These are phyloP conservation scores for Neodiprion fabricii DNA, from an alignment of 1,140 invertebrate species.

Conservation along the genomic window DNA sequence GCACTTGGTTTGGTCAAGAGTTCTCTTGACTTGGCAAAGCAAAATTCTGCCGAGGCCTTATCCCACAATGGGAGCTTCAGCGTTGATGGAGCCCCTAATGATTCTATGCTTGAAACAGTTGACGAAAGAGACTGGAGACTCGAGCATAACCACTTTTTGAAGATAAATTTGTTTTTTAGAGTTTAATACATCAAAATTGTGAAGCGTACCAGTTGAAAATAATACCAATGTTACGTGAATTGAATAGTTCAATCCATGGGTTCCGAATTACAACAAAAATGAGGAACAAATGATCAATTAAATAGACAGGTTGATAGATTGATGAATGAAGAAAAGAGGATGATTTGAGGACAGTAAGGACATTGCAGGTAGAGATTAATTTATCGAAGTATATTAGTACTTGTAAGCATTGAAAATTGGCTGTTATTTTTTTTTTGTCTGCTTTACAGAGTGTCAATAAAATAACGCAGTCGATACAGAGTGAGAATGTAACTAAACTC, in stretches of 20 bases:
- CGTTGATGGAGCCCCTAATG: slow-evolving; percentile 59
- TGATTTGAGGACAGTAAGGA: neutral
- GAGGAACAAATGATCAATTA: neutral
- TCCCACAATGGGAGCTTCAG: slow-evolving; percentile 73
- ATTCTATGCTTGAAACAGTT: slow-evolving; percentile 61
- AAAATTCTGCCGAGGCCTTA: slow-evolving; percentile 75
- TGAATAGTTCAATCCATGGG: neutral
- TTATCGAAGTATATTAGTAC: slow-evolving; percentile 1
- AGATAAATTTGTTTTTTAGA: neutral
- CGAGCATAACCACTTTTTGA: slow-evolving; percentile 61
- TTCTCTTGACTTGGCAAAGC: slow-evolving; percentile 75
- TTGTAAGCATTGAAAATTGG: neutral
- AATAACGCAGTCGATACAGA: too few species aligned
- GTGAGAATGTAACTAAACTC: too few species aligned
- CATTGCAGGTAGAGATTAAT: neutral
- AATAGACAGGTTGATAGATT: slow-evolving; percentile 3
- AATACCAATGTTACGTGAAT: slow-evolving; percentile 15
- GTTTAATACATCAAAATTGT: neutral
- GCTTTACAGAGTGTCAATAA: too few species aligned
- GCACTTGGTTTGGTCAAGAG: slow-evolving; percentile 67
- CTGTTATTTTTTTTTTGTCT: too few species aligned
- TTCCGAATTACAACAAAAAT: neutral
- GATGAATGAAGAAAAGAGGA: neutral
- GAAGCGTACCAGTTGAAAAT: slow-evolving; percentile 11
- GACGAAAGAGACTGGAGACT: slow-evolving; percentile 63